Percentiles rank a stretch among this genome's conserved stretches.
phyloP scores from a whole-genome alignment of 2,888 invertebrate species.

The Sarcophaga variegata region DNA sequence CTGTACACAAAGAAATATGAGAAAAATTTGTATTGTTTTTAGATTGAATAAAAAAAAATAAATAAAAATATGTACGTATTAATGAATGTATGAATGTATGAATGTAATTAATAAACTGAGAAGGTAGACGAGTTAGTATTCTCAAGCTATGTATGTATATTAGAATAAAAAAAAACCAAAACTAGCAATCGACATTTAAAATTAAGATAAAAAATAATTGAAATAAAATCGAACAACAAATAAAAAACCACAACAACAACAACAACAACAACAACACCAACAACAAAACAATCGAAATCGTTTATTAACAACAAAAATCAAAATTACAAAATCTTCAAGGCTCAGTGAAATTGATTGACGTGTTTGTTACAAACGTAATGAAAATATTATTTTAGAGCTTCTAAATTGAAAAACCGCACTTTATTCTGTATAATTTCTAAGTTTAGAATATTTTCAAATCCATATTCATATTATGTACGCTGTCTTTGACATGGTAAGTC shows the following conservation, averaged over 20 bases:
- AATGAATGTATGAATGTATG: not conserved
- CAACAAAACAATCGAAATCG: no score
- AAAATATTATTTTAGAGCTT: not conserved
- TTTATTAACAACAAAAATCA: no score
- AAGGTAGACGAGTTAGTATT: constrained; percentile 18
- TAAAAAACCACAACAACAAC: no score
- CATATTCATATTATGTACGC: no score
- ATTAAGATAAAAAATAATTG: not conserved
- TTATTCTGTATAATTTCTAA: no score
- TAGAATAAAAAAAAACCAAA: constrained; percentile 6
- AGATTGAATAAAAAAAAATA: not conserved
- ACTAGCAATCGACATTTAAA: constrained; percentile 11
- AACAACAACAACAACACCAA: no score
- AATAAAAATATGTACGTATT: not conserved
- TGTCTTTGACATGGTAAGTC: no score
- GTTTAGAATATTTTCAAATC: no score
- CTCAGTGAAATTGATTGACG: no score
- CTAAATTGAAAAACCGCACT: not conserved
- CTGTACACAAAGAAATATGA: not conserved
- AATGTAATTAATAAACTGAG: constrained; percentile 28
- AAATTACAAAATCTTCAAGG: no score
- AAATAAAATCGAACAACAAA: no score
- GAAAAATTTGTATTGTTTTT: not conserved
- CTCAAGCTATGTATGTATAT: not conserved
- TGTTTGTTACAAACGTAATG: not conserved